Percentiles rank a stretch among this genome's conserved stretches.
These are phyloP conservation scores for Todiramphus saurophagus DNA, from an alignment of 2,113 vertebrate genomes.

Conservation along the genomic window DNA sequence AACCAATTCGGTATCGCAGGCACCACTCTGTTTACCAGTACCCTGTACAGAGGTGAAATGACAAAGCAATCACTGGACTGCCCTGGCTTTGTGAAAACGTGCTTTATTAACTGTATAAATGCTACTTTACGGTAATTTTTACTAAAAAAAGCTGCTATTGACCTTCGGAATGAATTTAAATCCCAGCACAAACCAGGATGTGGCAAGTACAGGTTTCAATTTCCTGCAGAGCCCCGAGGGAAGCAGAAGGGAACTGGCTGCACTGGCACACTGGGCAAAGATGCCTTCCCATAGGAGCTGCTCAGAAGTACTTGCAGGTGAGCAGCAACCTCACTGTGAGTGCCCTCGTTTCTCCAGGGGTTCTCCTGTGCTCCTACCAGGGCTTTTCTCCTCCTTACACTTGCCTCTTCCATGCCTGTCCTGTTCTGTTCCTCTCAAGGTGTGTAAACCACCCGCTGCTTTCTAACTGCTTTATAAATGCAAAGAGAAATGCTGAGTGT, in stretches of 20 bases:
- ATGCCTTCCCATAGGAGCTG: background rate
- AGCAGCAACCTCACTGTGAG: background rate
- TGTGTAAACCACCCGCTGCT: background rate
- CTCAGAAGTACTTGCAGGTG: background rate
- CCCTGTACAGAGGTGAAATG: background rate
- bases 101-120: background rate
- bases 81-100: background rate
- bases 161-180: background rate
- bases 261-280: background rate
- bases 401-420: background rate
- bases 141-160: background rate
- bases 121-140: background rate
- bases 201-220: background rate
- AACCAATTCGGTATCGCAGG: accelerated
- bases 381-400: background rate
- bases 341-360: background rate
- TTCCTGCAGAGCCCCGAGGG: accelerated
- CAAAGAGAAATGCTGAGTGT: background rate
- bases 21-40: background rate
- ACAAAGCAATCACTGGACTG: background rate
- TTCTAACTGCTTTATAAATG: background rate
- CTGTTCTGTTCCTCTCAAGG: background rate
- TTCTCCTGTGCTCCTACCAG: background rate
- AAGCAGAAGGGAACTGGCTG: background rate
- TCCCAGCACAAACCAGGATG: background rate